Conservation (phyloP, 2,113 vertebrate genomes). For the Butastur rufipennis region DNA sequence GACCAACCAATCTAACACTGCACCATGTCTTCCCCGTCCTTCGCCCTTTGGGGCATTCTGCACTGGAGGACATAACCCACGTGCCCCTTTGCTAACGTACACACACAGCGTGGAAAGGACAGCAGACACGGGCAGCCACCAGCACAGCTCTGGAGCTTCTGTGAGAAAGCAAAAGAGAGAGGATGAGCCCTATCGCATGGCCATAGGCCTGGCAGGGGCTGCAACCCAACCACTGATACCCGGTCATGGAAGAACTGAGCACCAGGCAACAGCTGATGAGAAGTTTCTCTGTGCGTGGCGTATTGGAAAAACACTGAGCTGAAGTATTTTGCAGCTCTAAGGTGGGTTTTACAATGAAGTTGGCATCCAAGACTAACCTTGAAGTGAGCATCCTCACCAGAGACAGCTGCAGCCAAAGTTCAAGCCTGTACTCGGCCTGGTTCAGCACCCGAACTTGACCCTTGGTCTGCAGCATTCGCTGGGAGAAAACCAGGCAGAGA, state of each 20-base stretch:
- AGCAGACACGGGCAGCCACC: background rate
- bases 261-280: background rate
- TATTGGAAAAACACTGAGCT: background rate
- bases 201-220: background rate
- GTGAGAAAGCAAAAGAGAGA: background rate
- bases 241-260: background rate
- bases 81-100: background rate
- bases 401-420: background rate
- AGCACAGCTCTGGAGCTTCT: background rate
- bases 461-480: background rate
- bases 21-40: accelerated
- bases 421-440: background rate
- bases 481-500: background rate
- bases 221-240: background rate
- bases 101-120: background rate
- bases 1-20: background rate
- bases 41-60: background rate
- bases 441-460: background rate
- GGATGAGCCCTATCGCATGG: background rate
- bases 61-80: background rate
- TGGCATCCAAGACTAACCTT: background rate
- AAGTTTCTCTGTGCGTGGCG: background rate
- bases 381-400: background rate
- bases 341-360: background rate
- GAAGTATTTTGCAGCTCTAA: background rate